phyloP scores from a whole-genome alignment of 2,888 invertebrate species.

The Prostheceraeus crozeri region DNA sequence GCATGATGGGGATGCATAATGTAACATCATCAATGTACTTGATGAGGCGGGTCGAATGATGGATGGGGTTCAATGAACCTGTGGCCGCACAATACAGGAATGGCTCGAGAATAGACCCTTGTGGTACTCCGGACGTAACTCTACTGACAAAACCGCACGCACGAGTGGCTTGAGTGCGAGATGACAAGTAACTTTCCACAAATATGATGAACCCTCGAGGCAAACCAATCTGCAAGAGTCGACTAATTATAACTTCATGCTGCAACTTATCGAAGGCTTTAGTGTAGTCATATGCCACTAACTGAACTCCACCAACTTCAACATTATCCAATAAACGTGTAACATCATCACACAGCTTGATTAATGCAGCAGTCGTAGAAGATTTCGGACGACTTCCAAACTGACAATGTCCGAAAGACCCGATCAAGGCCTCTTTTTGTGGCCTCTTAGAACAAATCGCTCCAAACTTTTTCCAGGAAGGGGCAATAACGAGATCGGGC shows the following conservation, averaged over 20 bases:
- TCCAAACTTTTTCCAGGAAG: constrained; percentile 10
- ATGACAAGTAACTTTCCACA: too few species aligned
- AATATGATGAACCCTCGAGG: too few species aligned
- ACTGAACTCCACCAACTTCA: background rate
- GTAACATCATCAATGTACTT: constrained; percentile 20
- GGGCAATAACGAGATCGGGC: too few species aligned
- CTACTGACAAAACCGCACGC: too few species aligned
- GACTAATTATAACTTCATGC: constrained; percentile 5
- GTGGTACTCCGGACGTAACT: constrained; percentile 10
- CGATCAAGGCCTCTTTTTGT: constrained; percentile 5
- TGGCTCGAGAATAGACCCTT: background rate
- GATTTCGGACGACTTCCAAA: constrained; percentile 2
- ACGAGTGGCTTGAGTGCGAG: too few species aligned
- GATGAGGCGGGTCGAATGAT: background rate
- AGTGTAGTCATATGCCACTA: constrained; percentile 14
- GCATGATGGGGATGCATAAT: constrained; percentile 1
- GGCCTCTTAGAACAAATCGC: background rate
- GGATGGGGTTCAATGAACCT: background rate
- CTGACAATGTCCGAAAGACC: background rate
- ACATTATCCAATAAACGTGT: background rate
- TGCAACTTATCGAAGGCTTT: constrained; percentile 3
- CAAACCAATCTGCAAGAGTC: too few species aligned
- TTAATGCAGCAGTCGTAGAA: constrained; percentile 5
- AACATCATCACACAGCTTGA: constrained; percentile 6
- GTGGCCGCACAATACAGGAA: constrained; percentile 7